These are phyloP conservation scores for Diuraphis noxia DNA, from an alignment of 1,140 invertebrate genomes.

Conservation along the genomic window DNA sequence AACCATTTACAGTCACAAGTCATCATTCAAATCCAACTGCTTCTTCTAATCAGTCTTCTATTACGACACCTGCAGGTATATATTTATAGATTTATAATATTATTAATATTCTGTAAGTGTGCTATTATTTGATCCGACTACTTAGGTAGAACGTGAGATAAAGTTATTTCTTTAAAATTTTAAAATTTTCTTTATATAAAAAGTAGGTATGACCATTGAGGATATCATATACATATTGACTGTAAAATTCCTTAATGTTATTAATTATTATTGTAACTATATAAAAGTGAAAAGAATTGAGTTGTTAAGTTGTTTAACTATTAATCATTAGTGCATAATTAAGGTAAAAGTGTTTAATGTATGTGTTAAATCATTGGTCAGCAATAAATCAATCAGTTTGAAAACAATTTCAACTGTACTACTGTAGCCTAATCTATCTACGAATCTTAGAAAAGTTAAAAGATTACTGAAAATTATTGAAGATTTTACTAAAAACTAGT, in stretches of 20 bases:
- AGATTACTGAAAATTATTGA: not conserved
- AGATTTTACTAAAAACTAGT: not conserved
- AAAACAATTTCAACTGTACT: not conserved
- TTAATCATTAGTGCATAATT: not conserved
- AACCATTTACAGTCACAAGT: constrained; percentile 45
- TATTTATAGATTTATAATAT: not conserved
- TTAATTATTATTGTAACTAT: not conserved
- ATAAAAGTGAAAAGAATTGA: not conserved
- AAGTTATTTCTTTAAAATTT: no score
- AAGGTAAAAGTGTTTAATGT: not conserved
- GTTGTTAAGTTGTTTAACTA: not conserved
- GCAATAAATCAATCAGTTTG: not conserved
- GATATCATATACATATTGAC: not conserved
- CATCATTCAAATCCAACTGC: constrained; percentile 30
- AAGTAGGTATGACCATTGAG: no score
- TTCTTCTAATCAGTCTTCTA: constrained; percentile 40
- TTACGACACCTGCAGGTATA: constrained; percentile 28
- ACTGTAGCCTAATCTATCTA: not conserved
- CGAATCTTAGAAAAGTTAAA: not conserved
- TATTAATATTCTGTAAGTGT: not conserved
- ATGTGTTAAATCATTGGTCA: not conserved
- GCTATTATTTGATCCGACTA: not conserved
- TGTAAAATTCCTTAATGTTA: not conserved
- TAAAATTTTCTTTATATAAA: no score
- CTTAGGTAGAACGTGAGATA: not conserved